Conservation (phyloP, 2,888 invertebrate species). For the Uropetala carovei region DNA sequence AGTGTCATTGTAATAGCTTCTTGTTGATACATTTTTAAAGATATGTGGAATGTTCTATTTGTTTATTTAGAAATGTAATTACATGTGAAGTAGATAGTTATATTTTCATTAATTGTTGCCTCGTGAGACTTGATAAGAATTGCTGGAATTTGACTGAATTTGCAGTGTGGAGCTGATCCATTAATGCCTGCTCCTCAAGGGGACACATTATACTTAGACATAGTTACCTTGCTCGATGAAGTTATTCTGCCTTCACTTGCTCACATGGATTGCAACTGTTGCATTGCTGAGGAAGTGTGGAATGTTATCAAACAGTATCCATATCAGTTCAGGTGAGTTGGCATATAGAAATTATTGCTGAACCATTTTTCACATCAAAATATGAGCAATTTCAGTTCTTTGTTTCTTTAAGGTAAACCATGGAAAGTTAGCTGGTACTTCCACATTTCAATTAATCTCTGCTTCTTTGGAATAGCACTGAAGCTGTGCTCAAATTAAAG, state of each 20-base stretch:
- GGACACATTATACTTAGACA: slow-evolving; percentile 86
- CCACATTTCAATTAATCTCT: too few relatives aligned
- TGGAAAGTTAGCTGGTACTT: too few relatives aligned
- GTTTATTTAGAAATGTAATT: background rate
- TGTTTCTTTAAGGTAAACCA: too few relatives aligned
- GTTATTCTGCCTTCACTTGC: slow-evolving; percentile 94
- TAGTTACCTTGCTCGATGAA: slow-evolving; percentile 90
- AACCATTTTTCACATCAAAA: too few relatives aligned
- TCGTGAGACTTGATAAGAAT: slow-evolving; percentile 75
- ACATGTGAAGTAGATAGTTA: background rate
- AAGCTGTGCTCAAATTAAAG: too few relatives aligned
- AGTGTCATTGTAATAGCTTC: too few relatives aligned
- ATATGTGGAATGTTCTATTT: too few relatives aligned
- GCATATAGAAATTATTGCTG: background rate
- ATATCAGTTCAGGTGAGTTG: slow-evolving; percentile 84
- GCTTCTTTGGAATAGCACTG: too few relatives aligned
- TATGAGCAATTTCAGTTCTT: too few relatives aligned
- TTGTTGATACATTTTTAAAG: too few relatives aligned
- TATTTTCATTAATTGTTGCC: background rate
- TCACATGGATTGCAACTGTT: slow-evolving; percentile 95
- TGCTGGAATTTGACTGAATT: background rate
- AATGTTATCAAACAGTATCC: slow-evolving; percentile 90
- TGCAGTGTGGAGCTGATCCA: slow-evolving; percentile 27
- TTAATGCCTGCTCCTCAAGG: slow-evolving; percentile 70
- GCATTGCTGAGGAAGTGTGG: slow-evolving; percentile 98